A percentile compares a stretch with the other conserved stretches of the same genome.
Conservation (phyloP, 2,797 vertebrate species). For the Myotis pilosus region DNA sequence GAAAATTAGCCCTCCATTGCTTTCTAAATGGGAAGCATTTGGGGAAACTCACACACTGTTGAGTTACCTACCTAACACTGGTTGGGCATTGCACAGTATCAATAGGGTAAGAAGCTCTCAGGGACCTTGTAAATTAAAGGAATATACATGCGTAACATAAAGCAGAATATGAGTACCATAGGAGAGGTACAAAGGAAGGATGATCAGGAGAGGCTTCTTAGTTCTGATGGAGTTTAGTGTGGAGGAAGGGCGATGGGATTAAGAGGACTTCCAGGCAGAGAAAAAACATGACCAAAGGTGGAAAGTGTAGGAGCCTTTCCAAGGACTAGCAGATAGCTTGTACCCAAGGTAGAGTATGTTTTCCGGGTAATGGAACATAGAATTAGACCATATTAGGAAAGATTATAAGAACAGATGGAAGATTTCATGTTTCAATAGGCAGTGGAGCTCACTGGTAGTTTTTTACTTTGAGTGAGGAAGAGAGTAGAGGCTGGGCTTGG, state of each 20-base stretch:
- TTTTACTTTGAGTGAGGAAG: background rate
- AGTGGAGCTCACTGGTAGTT: background rate
- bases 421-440: background rate
- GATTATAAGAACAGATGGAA: background rate
- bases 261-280: background rate
- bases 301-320: background rate
- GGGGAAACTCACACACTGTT: background rate
- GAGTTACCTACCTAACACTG: background rate
- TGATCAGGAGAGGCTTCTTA: background rate
- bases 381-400: background rate
- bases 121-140: background rate
- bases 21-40: constrained; percentile 21
- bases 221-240: background rate
- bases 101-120: background rate
- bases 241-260: background rate
- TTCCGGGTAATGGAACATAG: background rate
- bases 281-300: background rate
- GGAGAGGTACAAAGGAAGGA: background rate
- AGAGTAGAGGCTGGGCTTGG: background rate
- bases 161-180: background rate
- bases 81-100: background rate
- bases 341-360: background rate
- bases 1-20: background rate
- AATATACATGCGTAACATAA: background rate
- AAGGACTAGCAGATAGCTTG: background rate